A percentile compares a stretch with the other conserved stretches of the same genome.
Evolutionary conservation across 53 echinoderm and acorn worm species (phyloP).

Genomic region (Patiria pectinifera): DNA sequence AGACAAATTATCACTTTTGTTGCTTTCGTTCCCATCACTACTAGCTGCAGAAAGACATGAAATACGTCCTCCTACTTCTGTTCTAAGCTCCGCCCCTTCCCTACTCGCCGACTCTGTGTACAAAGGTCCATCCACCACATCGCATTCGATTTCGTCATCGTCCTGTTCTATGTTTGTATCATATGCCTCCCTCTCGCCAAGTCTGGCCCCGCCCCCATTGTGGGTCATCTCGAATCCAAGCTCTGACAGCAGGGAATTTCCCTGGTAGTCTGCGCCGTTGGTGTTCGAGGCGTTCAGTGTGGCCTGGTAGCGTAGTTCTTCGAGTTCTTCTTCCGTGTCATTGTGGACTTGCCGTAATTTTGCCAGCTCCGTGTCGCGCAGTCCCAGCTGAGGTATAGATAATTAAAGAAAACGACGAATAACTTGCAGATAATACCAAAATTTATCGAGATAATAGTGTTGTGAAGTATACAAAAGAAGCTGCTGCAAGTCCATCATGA

Average conservation of each 20-base stretch:
- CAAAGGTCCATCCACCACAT: slow-evolving; percentile 21
- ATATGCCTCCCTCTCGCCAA: background rate
- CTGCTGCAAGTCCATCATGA: too few species aligned
- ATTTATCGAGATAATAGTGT: background rate
- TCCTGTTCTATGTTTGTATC: background rate
- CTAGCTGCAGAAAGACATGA: background rate
- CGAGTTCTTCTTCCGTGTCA: slow-evolving; percentile 69
- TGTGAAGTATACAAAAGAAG: too few species aligned
- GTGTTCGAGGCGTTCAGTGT: slow-evolving; percentile 15
- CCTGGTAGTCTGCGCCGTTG: slow-evolving; percentile 23
- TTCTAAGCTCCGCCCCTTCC: too few species aligned
- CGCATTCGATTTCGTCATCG: slow-evolving; percentile 67
- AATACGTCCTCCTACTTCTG: background rate
- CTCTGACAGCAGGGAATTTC: slow-evolving; percentile 58
- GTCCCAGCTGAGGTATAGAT: slow-evolving; percentile 36
- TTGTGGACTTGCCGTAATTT: slow-evolving; percentile 70
- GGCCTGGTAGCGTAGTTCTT: slow-evolving; percentile 65
- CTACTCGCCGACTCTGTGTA: background rate
- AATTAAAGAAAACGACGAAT: background rate
- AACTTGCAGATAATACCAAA: background rate
- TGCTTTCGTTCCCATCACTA: background rate
- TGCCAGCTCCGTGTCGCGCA: slow-evolving; percentile 49
- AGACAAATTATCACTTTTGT: background rate
- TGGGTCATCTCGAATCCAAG: slow-evolving; percentile 37
- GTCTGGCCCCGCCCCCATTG: background rate